Evolutionary conservation across 2,888 invertebrate species (phyloP).

Genomic region (Seira sanloemensis): DNA sequence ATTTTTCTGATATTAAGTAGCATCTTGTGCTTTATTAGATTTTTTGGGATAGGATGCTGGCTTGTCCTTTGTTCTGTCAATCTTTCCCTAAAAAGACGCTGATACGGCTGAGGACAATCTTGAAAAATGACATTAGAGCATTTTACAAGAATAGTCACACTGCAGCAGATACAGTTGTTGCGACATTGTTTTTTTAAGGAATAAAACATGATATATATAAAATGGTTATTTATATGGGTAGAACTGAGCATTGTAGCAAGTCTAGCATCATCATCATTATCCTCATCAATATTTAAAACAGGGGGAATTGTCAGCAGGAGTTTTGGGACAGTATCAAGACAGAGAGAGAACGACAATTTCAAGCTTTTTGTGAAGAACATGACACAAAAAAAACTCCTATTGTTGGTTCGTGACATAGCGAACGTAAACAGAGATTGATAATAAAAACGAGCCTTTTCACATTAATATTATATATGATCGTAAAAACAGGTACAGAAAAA

Average conservation of each 20-base stretch:
- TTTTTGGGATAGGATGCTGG: no score
- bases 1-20: no score
- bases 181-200: constrained; percentile 32
- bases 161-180: background rate
- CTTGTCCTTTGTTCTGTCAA: constrained; percentile 73
- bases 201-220: no score
- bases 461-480: no score
- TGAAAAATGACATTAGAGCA: constrained; percentile 42
- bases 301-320: constrained; percentile 53
- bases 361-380: constrained; percentile 11
- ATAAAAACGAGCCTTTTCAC: no score
- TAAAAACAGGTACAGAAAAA: constrained; percentile 26
- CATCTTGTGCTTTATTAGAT: no score
- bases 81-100: constrained; percentile 53
- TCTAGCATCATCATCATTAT: constrained; percentile 14
- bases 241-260: no score
- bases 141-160: constrained; percentile 46
- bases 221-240: no score
- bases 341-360: no score
- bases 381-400: no score
- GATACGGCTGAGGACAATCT: constrained; percentile 24
- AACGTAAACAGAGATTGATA: constrained; percentile 26
- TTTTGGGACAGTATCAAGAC: constrained; percentile 53
- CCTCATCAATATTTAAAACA: constrained; percentile 52
- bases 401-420: no score